A percentile compares a stretch with the other conserved stretches of the same genome.
phyloP scores from a whole-genome alignment of 2,888 invertebrate genomes.

The Acanthopleura granulata region DNA sequence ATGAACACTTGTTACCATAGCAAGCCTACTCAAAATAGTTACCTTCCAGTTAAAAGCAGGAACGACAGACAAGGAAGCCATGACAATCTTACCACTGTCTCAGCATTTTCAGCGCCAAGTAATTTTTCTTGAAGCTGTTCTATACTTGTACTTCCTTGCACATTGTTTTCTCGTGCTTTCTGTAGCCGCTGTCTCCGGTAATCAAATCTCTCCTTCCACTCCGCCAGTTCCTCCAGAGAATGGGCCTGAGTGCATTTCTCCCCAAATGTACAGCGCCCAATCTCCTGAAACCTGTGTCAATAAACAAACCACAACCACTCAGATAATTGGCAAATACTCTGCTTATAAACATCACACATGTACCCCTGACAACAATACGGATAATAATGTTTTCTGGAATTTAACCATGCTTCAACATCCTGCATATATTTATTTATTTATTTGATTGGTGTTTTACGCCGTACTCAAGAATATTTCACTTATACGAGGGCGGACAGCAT shows the following conservation, averaged over 20 bases:
- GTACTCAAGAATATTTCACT: neutral
- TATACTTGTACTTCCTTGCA: constrained; percentile 75
- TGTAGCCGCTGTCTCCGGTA: constrained; percentile 72
- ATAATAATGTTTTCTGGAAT: no score
- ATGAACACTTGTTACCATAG: no score
- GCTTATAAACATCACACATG: no score
- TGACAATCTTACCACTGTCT: constrained; percentile 70
- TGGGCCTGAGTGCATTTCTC: constrained; percentile 83
- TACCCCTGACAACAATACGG: no score
- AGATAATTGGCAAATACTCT: no score
- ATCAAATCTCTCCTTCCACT: constrained; percentile 82
- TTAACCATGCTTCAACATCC: no score
- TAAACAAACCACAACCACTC: neutral
- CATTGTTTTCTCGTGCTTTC: constrained; percentile 78
- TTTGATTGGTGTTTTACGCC: no score
- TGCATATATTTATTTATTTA: no score
- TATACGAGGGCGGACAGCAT: no score
- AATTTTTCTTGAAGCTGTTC: constrained; percentile 77
- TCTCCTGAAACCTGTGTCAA: constrained; percentile 45
- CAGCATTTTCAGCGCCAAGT: constrained; percentile 74
- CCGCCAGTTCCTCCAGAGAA: constrained; percentile 78
- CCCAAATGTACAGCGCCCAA: constrained; percentile 76
- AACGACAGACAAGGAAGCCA: neutral
- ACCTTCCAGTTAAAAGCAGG: no score
- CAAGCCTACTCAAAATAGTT: no score